Evolutionary conservation across 2,113 vertebrate species (phyloP), one percentile per base, ranked within the genome.

Genomic region (Thunnus maccoyii): DNA sequence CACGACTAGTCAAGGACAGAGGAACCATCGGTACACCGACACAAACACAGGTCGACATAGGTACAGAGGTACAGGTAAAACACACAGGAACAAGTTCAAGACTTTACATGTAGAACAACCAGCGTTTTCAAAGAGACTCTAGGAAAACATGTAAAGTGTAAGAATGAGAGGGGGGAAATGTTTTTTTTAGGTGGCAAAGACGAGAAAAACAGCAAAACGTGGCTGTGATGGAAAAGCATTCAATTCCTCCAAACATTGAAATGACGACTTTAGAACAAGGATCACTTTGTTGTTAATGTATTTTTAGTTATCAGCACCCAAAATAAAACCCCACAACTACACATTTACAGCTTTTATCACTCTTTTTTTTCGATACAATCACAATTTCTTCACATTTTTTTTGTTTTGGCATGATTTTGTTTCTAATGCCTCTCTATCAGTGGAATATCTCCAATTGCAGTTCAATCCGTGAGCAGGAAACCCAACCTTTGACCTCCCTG

Each of bases 1-100:
- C 81, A 83, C 77, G 36, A 72, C 54, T 44, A 74, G 70, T 79
- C 63, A 82, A 82, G 63, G 80, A 90, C 78, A 82, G 73, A 80
- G 81, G 82, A 78, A 86, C 80, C 83, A 88, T 62, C 10, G 47
- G 27, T 17, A 80, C 83, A 62, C 63, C 27, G 46, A 65, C 73
- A 92, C 88, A 47, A 86, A 82, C 88, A 93, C 89, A 13, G 41
- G 67, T 71, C 22, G 62, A 89, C 77, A 90, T 85, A 61, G 84
- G 80, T 83, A 88, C 62, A 74, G 74, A 84, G 76, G 62, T 72
- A 89, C 86, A 81, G 86, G 79, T 67, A 72, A 73, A 77, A 85
- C 36, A 72, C 84, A 72, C 47, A 62, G 85, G 78, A 78, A 89
- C 87, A 22, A 56, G 71, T 68, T 79, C 69, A 86, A 80, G 79